Base-by-base conservation (phyloP, 2,113 vertebrate species). In the Octodon degus region DNA sequence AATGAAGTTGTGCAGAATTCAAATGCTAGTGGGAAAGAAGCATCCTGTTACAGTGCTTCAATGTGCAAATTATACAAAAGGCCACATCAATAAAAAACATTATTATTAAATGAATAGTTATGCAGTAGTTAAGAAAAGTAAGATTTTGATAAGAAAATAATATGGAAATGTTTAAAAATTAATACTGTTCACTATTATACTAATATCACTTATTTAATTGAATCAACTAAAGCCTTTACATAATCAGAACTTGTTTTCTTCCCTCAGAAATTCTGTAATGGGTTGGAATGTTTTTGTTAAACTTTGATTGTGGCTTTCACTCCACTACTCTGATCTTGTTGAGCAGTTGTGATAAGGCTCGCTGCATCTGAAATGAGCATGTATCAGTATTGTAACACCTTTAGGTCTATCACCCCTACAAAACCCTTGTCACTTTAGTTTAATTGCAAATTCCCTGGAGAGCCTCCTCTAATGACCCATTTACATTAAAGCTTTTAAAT, bases 401-500 rank as follows among this genome's bases (percentile, higher is more conserved):
- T 97, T 96, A 95, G 96, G 97, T 98, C 98, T 97, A 74, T 97
- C 97, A 98, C 96, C 96, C 93, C 90, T 93, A 95, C 96, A 95
- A 96, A 97, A 96, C 86, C 92, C 97, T 97, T 98, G 97, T 97
- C 98, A 98, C 97, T 97, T 97, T 91, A 93, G 93, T 97, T 96
- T 97, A 97, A 97, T 98, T 97, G 96, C 96, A 97, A 93, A 97
- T 93, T 98, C 98, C 97, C 98, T 0, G 22, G 96, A 98, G 97
- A 97, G 91, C 47, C 70, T 74, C 83, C 92, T 90, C 96, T 97
- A 94, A 97, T 98, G 98, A 98, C 97, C 97, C 97, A 97, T 98
- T 98, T 98, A 98, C 98, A 97, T 95, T 93, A 82, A 98, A 97
- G 82, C 96, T 97, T 98, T 98, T 97, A 98, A 98, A 98, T 97